Percentiles rank a stretch among this genome's conserved stretches.
Evolutionary conservation across 2,888 invertebrate genomes (phyloP).

Genomic region (Plagodis pulveraria): DNA sequence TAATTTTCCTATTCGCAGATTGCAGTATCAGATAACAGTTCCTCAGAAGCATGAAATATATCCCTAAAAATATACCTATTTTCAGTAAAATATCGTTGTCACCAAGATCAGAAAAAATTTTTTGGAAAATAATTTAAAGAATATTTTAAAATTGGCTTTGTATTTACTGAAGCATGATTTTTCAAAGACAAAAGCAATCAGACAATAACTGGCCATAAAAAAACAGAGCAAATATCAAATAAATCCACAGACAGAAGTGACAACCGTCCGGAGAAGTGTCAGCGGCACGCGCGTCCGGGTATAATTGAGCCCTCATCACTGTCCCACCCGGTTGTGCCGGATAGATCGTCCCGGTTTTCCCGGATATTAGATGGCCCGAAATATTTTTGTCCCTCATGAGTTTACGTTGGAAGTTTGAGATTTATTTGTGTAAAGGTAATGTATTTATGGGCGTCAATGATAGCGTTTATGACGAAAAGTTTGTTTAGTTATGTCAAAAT

Average conservation of each 20-base stretch:
- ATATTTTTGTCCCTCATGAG: constrained; percentile 9
- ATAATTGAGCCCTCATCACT: constrained; percentile 33
- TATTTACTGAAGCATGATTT: too few species aligned
- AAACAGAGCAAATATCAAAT: constrained; percentile 9
- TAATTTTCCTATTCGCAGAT: too few species aligned
- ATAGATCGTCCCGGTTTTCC: not conserved
- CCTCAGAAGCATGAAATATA: too few species aligned
- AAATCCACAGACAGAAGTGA: constrained; percentile 12
- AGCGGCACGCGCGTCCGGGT: constrained; percentile 16
- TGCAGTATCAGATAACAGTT: too few species aligned
- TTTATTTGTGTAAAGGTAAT: constrained; percentile 5
- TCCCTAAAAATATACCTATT: too few species aligned
- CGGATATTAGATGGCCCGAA: constrained; percentile 11
- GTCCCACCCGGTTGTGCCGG: constrained; percentile 19
- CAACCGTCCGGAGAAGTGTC: constrained; percentile 19
- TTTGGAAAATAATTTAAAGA: too few species aligned
- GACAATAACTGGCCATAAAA: not conserved
- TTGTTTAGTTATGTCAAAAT: too few species aligned
- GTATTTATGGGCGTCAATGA: too few species aligned
- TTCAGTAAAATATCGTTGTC: too few species aligned
- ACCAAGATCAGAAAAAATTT: too few species aligned
- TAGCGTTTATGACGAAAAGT: too few species aligned
- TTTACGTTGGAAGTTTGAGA: constrained; percentile 1
- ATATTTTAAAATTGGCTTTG: too few species aligned
- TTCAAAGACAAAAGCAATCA: not conserved